These are phyloP conservation scores for Ennomos quercinarius DNA, from an alignment of 2,888 invertebrate genomes.

Conservation along the genomic window DNA sequence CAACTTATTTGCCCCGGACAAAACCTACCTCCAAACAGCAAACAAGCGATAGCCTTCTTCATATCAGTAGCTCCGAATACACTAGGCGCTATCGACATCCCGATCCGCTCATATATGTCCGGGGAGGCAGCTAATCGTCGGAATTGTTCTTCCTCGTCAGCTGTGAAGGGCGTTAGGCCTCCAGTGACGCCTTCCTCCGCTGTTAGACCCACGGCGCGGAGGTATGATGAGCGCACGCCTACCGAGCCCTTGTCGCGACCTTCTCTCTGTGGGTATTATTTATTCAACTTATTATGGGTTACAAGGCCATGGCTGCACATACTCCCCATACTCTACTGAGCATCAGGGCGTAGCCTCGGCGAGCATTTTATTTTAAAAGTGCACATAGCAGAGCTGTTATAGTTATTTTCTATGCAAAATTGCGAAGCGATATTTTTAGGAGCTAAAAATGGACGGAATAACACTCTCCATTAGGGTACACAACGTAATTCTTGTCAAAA, in stretches of 20 bases:
- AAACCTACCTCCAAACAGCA: constrained; percentile 94
- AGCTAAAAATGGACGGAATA: no score
- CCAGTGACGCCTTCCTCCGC: constrained; percentile 93
- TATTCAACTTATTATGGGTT: no score
- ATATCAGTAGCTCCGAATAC: constrained; percentile 98
- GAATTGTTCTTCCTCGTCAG: constrained; percentile 88
- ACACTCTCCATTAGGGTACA: no score
- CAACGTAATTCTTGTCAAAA: no score
- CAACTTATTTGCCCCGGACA: not conserved
- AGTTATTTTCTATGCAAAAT: no score
- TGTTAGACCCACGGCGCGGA: constrained; percentile 96
- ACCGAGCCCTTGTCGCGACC: constrained; percentile 92
- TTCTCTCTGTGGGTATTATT: constrained; percentile 67
- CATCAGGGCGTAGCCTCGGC: no score
- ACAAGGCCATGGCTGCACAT: no score
- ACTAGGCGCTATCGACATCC: constrained; percentile 97
- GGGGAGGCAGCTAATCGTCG: constrained; percentile 93
- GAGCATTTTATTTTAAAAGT: no score
- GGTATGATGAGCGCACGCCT: constrained; percentile 97
- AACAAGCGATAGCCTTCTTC: constrained; percentile 97
- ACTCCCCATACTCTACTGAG: no score
- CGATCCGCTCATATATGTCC: constrained; percentile 95
- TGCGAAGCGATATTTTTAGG: no score
- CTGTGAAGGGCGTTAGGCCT: constrained; percentile 81
- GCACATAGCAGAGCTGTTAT: no score